Conservation (phyloP, 2,888 invertebrate species). For the Clitarchus hookeri region DNA sequence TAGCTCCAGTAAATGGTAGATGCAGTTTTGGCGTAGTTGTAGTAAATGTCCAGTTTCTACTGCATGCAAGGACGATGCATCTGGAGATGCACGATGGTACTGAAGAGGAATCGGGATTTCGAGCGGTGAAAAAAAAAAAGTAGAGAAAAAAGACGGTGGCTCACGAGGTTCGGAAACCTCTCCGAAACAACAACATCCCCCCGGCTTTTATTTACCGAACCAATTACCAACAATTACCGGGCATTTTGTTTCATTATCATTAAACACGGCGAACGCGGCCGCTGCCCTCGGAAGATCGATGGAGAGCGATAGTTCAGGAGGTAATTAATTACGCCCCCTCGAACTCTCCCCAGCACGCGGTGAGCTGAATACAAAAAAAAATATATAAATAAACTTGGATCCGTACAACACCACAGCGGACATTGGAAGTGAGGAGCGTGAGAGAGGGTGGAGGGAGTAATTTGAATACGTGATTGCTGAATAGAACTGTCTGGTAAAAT, state of each 20-base stretch:
- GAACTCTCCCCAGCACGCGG: neutral
- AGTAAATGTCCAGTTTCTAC: no score
- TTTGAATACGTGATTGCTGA: slow-evolving; percentile 1
- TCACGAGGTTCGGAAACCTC: no score
- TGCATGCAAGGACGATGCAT: no score
- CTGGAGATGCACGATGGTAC: no score
- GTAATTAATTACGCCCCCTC: slow-evolving; percentile 3
- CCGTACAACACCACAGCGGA: neutral
- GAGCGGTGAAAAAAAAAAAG: no score
- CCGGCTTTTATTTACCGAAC: no score
- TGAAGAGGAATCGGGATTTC: no score
- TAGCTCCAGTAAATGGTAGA: no score
- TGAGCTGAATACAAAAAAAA: neutral
- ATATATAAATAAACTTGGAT: neutral
- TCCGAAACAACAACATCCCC: no score
- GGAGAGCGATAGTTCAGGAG: slow-evolving; percentile 1
- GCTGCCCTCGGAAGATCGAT: neutral
- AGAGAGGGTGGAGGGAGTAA: neutral
- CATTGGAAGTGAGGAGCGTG: neutral
- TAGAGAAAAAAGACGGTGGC: no score
- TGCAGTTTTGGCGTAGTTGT: no score
- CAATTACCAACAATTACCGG: slow-evolving; percentile 14
- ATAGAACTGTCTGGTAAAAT: neutral
- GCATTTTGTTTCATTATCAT: slow-evolving; percentile 8
- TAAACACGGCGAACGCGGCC: neutral